Conservation (phyloP, 35 echinoderm and acorn worm species). For the Patiria miniata region DNA sequence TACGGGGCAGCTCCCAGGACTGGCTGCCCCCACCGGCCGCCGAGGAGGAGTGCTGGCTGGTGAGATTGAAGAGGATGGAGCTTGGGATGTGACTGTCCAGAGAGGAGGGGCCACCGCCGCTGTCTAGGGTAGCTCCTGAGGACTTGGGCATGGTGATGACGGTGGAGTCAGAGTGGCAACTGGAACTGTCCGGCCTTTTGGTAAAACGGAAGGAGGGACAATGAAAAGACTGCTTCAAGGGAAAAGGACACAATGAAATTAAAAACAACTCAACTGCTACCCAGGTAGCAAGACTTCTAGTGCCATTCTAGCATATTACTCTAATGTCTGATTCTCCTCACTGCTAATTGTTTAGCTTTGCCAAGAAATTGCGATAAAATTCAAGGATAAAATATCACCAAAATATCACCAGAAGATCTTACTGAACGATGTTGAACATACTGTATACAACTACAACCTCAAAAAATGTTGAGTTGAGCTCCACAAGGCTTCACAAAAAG, state of each 20-base stretch:
- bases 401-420: too few relatives aligned
- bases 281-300: background rate
- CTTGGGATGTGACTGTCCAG: constrained; percentile 23
- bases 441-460: too few relatives aligned
- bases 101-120: background rate
- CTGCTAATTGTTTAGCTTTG: too few relatives aligned
- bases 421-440: too few relatives aligned
- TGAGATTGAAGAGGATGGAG: constrained; percentile 43
- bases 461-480: too few relatives aligned
- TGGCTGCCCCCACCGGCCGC: background rate
- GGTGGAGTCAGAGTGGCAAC: constrained; percentile 89
- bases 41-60: background rate
- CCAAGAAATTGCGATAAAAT: too few relatives aligned
- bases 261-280: too few relatives aligned
- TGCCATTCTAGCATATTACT: too few relatives aligned
- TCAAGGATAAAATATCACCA: too few relatives aligned
- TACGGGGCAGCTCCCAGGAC: constrained; percentile 56
- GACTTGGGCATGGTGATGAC: constrained; percentile 70
- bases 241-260: too few relatives aligned
- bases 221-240: background rate
- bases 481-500: too few relatives aligned
- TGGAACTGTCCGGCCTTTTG: constrained; percentile 74
- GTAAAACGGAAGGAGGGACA: background rate
- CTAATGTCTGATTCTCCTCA: too few relatives aligned
- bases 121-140: constrained; percentile 31